Evolutionary conservation across 2,113 vertebrate species (phyloP), one percentile per base, ranked within the genome.

Genomic region (Gallinago undulata): DNA sequence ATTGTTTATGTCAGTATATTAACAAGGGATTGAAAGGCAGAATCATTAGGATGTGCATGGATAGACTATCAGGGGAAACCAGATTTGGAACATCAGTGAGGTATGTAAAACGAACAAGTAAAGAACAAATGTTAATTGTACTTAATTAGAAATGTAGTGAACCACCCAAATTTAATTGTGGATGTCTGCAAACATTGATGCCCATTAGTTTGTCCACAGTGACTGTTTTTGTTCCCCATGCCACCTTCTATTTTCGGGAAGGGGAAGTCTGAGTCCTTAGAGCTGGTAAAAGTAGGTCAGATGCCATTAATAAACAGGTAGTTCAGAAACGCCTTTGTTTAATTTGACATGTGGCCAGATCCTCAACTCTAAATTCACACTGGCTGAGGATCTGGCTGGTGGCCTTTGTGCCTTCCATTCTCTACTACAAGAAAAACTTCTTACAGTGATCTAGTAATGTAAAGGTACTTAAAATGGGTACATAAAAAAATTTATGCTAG

Each of bases 81-180:
- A 59, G 63, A 83, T 95, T 96, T 95, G 91, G 85, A 68, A 67
- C 84, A 93, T 90, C 83, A 91, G 22, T 21, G 94, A 96, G 86
- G 85, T 97, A 84, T 88, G 88, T 87, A 89, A 94, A 96, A 97
- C 86, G 74, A 97, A 96, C 83, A 94, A 96, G 77, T 75, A 93
- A 89, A 89, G 96, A 96, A 95, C 90, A 92, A 90, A 93, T 80
- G 93, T 89, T 96, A 94, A 95, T 96, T 97, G 93, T 85, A 94
- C 83, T 97, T 98, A 96, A 97, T 98, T 97, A 97, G 95, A 96
- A 97, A 95, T 92, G 82, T 89, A 82, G 68, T 96, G 96, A 97
- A 94, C 87, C 88, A 97, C 93, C 91, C 82, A 94, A 87, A 96
- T 96, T 97, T 96, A 96, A 96, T 97, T 94, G 87, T 96, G 77